Evolutionary conservation across 1,140 invertebrate species (phyloP).

Genomic region (Solenopsis fugax): DNA sequence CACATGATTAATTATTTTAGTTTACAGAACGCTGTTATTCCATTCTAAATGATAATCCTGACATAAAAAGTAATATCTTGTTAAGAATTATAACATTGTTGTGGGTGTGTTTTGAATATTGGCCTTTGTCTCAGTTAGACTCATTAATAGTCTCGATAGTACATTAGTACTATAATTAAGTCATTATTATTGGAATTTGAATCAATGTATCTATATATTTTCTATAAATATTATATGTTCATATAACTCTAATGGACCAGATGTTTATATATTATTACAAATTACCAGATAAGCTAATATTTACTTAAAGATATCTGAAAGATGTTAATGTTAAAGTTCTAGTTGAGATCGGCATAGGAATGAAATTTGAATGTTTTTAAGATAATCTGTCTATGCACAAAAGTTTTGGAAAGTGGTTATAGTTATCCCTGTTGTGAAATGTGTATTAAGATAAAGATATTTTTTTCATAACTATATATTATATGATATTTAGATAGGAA

Average conservation of each 20-base stretch:
- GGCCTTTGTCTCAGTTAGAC: conserved; percentile 73
- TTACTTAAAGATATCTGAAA: conserved; percentile 80
- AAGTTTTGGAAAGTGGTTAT: conserved; percentile 68
- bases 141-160: conserved; percentile 70
- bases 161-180: conserved; percentile 80
- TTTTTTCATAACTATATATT: conserved; percentile 65
- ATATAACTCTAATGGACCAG: conserved; percentile 85
- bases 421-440: conserved; percentile 51
- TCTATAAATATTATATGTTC: conserved; percentile 86
- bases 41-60: background rate
- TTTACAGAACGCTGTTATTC: background rate
- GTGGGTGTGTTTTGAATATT: conserved; percentile 39
- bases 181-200: conserved; percentile 83
- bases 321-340: conserved; percentile 81
- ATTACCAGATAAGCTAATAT: conserved; percentile 81
- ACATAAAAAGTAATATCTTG: conserved; percentile 17
- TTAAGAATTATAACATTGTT: conserved; percentile 15
- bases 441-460: conserved; percentile 59
- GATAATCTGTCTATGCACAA: conserved; percentile 70
- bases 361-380: conserved; percentile 64
- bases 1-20: background rate
- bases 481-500: conserved; percentile 41
- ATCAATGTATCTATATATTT: conserved; percentile 86
- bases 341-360: conserved; percentile 72
- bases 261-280: conserved; percentile 86